phyloP scores from a whole-genome alignment of 2,797 vertebrate genomes.

The Cossypha caffra region DNA sequence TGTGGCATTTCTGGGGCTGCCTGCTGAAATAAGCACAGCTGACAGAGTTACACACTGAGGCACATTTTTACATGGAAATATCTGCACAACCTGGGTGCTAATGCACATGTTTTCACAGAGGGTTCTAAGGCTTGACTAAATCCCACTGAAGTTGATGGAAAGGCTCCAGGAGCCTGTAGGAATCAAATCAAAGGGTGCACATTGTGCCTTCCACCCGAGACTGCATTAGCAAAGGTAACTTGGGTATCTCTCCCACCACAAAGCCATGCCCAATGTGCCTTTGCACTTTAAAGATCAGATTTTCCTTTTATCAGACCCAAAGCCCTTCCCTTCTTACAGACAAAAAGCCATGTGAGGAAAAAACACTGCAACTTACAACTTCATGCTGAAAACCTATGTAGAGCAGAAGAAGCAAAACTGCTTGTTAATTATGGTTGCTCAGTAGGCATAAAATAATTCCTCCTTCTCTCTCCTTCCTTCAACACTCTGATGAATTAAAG shows the following conservation, averaged over 20 bases:
- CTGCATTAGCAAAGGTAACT: not conserved
- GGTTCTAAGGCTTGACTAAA: not conserved
- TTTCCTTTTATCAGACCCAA: not conserved
- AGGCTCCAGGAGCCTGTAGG: not conserved
- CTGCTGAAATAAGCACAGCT: not conserved
- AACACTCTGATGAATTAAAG: not conserved
- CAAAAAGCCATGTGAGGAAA: not conserved
- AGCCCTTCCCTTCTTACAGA: not conserved
- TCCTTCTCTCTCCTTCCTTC: not conserved
- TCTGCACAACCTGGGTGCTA: not conserved
- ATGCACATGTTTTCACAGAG: not conserved
- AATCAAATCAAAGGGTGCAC: not conserved
- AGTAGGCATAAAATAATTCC: not conserved
- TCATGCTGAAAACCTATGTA: not conserved
- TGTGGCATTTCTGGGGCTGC: not conserved
- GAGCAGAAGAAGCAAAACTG: not conserved
- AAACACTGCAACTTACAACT: not conserved
- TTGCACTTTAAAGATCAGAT: not conserved
- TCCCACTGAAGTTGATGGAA: not conserved
- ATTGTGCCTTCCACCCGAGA: not conserved
- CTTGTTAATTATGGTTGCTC: not conserved
- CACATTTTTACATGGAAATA: not conserved
- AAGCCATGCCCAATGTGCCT: not conserved
- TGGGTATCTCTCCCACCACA: not conserved
- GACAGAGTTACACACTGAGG: not conserved